These are phyloP conservation scores for Trididemnum clinides DNA, from an alignment of 23 tunicate genomes.

Conservation along the genomic window DNA sequence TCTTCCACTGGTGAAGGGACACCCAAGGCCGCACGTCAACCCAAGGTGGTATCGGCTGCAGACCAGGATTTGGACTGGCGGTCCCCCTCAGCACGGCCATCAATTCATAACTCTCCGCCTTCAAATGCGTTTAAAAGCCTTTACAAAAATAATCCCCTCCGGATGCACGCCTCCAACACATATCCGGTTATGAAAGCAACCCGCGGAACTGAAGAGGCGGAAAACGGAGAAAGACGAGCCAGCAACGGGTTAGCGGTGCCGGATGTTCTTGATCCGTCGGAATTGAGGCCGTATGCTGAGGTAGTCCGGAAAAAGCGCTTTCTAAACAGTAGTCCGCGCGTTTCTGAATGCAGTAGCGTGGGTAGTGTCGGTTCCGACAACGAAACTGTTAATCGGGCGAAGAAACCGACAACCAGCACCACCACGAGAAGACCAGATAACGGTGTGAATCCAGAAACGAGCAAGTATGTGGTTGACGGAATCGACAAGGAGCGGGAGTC, in stretches of 20 bases:
- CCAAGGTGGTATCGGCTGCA: slow-evolving; percentile 35
- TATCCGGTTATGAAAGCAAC: background rate
- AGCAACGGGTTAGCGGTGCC: background rate
- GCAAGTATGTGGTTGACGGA: no score
- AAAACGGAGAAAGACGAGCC: background rate
- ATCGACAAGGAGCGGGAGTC: background rate
- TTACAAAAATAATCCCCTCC: background rate
- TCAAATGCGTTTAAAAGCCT: slow-evolving; percentile 48
- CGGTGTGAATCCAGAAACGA: no score
- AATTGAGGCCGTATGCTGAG: background rate
- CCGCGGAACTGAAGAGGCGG: background rate
- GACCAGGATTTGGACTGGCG: slow-evolving; percentile 67
- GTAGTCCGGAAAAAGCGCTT: background rate
- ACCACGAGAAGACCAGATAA: no score
- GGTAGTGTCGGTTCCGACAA: slow-evolving; percentile 9
- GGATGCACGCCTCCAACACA: background rate
- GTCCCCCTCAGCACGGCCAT: slow-evolving; percentile 10
- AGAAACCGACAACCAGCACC: background rate
- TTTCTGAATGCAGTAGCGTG: slow-evolving; percentile 32
- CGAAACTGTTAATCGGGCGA: background rate
- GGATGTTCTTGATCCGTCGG: background rate
- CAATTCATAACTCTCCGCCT: background rate
- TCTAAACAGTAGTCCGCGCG: slow-evolving; percentile 24
- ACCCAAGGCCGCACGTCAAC: slow-evolving; percentile 2
- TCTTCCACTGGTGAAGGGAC: background rate